Percentiles rank a stretch among this genome's conserved stretches.
phyloP scores from a whole-genome alignment of 2,113 vertebrate species.

The Martes martes region DNA sequence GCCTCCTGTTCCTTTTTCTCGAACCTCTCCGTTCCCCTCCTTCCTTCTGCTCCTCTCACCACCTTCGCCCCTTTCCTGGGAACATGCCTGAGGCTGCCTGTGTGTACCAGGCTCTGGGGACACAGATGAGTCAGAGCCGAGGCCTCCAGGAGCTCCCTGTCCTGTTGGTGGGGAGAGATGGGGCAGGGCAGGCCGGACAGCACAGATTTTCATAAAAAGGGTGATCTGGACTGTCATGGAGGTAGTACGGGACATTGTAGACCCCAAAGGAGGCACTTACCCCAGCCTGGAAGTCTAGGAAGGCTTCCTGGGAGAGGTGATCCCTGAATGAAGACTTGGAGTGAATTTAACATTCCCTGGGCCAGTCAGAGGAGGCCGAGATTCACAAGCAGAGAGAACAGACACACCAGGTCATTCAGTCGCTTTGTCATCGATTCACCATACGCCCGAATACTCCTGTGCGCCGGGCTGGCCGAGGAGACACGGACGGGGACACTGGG shows the following conservation, averaged over 20 bases:
- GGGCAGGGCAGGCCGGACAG: fast-evolving
- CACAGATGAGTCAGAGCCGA: not conserved
- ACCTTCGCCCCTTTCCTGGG: not conserved
- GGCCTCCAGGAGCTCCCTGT: not conserved
- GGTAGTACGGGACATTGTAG: not conserved
- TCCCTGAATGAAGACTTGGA: not conserved
- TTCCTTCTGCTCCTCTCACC: not conserved
- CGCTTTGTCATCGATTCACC: not conserved
- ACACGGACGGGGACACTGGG: not conserved
- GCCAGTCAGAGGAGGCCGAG: not conserved
- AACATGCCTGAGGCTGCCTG: not conserved
- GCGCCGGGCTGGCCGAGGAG: not conserved
- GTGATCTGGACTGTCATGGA: not conserved
- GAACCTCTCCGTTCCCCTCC: fast-evolving
- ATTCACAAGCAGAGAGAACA: not conserved
- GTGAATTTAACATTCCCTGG: not conserved
- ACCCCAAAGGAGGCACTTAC: not conserved
- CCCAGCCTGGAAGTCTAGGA: not conserved
- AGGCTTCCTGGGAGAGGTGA: not conserved
- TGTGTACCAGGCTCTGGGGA: not conserved
- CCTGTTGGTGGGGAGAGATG: not conserved
- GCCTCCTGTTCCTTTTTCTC: too few relatives aligned
- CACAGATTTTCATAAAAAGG: not conserved
- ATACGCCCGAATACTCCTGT: fast-evolving
- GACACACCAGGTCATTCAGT: fast-evolving